phyloP scores from a whole-genome alignment of 2,888 invertebrate genomes.

The Spisula solida region DNA sequence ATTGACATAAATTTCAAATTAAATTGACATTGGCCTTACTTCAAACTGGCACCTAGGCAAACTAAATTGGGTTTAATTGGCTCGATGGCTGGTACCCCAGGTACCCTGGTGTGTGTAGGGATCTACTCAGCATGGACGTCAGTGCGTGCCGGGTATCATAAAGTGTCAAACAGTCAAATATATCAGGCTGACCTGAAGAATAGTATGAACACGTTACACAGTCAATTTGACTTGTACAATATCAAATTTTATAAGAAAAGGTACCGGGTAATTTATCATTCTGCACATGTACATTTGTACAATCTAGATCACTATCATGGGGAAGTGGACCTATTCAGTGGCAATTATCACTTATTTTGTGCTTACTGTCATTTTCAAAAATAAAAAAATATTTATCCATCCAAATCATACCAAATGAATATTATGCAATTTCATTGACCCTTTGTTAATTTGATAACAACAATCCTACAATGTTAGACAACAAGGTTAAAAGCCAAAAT shows the following conservation, averaged over 20 bases:
- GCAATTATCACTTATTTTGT: no score
- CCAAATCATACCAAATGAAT: no score
- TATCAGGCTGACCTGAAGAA: neutral
- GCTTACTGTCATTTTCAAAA: no score
- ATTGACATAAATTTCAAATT: constrained; percentile 32
- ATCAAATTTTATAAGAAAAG: no score
- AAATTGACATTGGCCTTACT: constrained; percentile 10
- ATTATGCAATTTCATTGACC: no score
- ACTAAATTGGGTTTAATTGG: constrained; percentile 44
- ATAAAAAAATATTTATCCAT: no score
- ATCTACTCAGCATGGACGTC: neutral
- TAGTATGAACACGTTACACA: neutral
- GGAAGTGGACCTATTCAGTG: no score
- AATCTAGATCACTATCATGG: no score
- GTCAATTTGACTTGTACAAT: no score
- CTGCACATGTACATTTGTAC: no score
- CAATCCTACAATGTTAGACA: neutral
- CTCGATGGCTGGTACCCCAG: neutral
- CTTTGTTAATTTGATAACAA: neutral
- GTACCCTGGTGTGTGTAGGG: constrained; percentile 5
- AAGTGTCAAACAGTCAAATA: neutral
- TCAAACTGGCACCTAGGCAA: constrained; percentile 10
- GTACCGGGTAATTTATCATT: no score
- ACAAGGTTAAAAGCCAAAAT: neutral
- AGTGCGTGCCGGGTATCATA: neutral